Percentiles rank a stretch among this genome's conserved stretches.
Conservation (phyloP, 2,113 vertebrate genomes). For the Alectura lathami region DNA sequence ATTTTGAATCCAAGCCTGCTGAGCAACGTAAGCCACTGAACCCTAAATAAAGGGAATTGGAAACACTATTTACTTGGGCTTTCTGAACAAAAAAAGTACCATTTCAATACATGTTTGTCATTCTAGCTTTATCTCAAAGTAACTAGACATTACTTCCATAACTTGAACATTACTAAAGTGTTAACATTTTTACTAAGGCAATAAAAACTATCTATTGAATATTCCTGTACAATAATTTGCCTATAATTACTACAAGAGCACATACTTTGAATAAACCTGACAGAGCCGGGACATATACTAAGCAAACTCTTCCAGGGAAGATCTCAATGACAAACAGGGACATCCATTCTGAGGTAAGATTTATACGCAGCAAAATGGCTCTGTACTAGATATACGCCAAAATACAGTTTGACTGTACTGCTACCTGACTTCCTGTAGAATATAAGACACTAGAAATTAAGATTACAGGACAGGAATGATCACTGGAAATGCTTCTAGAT, state of each 20-base stretch:
- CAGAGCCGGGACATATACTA: background rate
- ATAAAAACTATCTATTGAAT: background rate
- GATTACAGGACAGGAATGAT: background rate
- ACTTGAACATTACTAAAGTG: background rate
- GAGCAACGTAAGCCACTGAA: conserved; percentile 81
- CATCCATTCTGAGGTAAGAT: background rate
- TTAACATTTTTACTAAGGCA: background rate
- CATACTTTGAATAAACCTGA: background rate
- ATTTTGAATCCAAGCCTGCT: conserved; percentile 85
- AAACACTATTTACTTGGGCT: background rate
- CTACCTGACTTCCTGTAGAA: background rate
- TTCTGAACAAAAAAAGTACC: background rate
- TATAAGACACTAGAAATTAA: background rate
- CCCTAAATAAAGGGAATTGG: conserved; percentile 62
- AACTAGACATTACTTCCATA: background rate
- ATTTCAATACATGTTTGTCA: background rate
- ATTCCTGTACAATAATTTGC: background rate
- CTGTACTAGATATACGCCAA: background rate
- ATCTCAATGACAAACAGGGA: background rate
- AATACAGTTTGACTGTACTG: background rate
- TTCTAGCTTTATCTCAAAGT: background rate
- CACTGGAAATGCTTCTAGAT: background rate
- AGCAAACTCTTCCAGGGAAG: background rate
- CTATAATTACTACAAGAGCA: background rate
- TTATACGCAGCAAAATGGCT: background rate